Base-by-base conservation (phyloP, 2,888 invertebrate species). In the Drosophila prostipennis region DNA sequence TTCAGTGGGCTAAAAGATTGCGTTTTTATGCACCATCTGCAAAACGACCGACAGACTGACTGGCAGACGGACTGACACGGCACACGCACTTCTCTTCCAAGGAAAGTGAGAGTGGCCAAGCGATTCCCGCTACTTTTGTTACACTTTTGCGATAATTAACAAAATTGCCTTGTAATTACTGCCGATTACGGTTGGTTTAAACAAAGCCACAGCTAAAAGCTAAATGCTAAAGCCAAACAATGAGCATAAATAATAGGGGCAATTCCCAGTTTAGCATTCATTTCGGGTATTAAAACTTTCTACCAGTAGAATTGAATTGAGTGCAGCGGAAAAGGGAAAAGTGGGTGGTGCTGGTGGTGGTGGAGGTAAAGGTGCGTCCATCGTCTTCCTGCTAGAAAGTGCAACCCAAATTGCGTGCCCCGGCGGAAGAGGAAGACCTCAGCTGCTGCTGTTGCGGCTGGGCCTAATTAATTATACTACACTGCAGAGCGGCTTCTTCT, bases 381-480 rank as follows among this genome's bases (percentile, higher is more conserved):
- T 54, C 68, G 36, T 23, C 56, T 64, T 65, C 65, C 65, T 65
- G 65, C 65, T 64, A 69, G 56, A 67, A 67, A 67, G 68, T 69
- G 69, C 69, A 67, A 67, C 67, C 65, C 68, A 46, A 65, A 36
- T 63, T 42, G 63, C 48, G 61, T 63, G 63, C 61, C 48, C 6
- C 42, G 16, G 40, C 61, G 61, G 61, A 63, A 63, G 63, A 63
- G 63, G 61, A 63, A 63, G 34, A 16, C 13, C 10, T 16, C 11
- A n/a, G 45, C 14, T 14, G 29, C 14, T 14, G 29, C 7, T 40
- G 49, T 16, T 60, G 63, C 2, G 43, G 36, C 54, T 39, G 68
- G 19, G 68, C 46, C 65, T 65, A 67, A 65, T 65, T 65, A 65
- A 65, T 65, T 65, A 65, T 67, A 46, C 40, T n/a, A 56, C 19